A percentile compares a stretch with the other conserved stretches of the same genome.
Conservation (phyloP, 2,888 invertebrate genomes). For the Sarcophaga caerulescens region DNA sequence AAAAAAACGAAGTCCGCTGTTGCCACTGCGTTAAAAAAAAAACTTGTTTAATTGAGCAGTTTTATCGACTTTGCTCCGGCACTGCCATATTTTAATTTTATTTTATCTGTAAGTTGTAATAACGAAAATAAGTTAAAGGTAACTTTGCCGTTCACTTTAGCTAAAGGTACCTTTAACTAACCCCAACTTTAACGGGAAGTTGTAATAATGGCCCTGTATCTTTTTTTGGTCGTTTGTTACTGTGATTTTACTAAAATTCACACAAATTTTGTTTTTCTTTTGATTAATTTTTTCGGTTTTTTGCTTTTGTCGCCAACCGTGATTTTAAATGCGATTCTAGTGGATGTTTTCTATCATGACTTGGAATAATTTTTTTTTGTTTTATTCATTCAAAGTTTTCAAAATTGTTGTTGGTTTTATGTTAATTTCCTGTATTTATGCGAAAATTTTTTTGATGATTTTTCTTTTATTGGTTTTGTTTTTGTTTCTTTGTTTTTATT, state of each 20-base stretch:
- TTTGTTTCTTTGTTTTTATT: conserved; percentile 26
- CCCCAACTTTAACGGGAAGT: too few species aligned
- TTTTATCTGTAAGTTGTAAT: too few species aligned
- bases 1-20: too few species aligned
- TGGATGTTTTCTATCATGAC: neutral
- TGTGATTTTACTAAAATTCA: neutral
- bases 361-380: conserved; percentile 25
- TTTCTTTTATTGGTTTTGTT: neutral
- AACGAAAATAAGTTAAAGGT: too few species aligned
- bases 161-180: too few species aligned
- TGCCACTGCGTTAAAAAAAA: too few species aligned
- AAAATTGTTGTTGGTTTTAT: conserved; percentile 44
- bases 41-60: too few species aligned
- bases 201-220: too few species aligned
- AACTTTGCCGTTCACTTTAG: too few species aligned
- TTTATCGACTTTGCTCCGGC: too few species aligned
- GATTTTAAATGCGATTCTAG: neutral
- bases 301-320: neutral
- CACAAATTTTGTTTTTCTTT: neutral
- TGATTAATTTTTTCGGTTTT: conserved; percentile 6
- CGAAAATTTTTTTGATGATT: neutral
- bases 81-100: too few species aligned
- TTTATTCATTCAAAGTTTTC: conserved; percentile 12
- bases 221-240: neutral
- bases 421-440: conserved; percentile 66